Percentiles rank a stretch among this genome's conserved stretches.
phyloP scores from a whole-genome alignment of 2,113 vertebrate species.

The Sigmodon hispidus region DNA sequence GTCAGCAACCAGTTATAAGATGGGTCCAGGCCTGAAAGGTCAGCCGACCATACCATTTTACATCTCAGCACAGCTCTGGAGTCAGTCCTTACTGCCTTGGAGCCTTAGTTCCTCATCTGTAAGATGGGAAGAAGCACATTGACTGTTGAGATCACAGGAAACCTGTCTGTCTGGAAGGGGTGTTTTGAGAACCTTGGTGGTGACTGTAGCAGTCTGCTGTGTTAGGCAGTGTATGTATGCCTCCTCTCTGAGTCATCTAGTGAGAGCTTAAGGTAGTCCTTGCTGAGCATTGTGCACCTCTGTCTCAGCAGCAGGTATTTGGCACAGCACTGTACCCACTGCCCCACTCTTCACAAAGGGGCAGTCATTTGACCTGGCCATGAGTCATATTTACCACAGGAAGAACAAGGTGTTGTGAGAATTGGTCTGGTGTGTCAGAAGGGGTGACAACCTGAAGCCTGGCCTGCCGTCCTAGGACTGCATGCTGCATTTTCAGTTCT shows the following conservation, averaged over 20 bases:
- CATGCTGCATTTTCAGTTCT: no score
- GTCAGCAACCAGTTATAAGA: not conserved
- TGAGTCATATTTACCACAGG: not conserved
- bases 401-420: not conserved
- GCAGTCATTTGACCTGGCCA: not conserved
- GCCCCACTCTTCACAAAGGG: not conserved
- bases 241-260: not conserved
- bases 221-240: not conserved
- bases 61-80: accelerated
- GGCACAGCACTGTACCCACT: accelerated
- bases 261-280: not conserved
- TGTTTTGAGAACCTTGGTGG: not conserved
- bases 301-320: not conserved
- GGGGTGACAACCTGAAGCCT: not conserved
- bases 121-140: not conserved
- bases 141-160: not conserved
- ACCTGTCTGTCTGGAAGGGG: accelerated
- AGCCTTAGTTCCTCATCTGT: not conserved
- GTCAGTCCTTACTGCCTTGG: no score
- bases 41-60: no score
- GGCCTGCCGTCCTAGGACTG: not conserved
- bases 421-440: not conserved
- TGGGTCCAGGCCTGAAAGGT: not conserved
- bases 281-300: not conserved
- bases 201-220: not conserved